phyloP scores from a whole-genome alignment of 2,797 vertebrate species.

The Vespertilio murinus region DNA sequence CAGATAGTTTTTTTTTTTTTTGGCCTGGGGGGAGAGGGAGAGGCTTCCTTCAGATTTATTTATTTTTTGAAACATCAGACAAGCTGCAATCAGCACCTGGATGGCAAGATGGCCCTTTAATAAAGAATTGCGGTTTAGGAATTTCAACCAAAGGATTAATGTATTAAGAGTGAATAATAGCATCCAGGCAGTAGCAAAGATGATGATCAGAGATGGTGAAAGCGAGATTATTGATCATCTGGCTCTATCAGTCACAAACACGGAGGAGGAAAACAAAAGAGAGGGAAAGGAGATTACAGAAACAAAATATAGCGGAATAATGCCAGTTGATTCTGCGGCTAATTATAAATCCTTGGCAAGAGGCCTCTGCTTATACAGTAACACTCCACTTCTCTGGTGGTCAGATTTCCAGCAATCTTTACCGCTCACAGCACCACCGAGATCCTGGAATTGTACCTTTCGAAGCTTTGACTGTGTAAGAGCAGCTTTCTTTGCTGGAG shows the following conservation, averaged over 20 bases:
- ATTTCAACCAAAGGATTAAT: conserved; percentile 73
- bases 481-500: not conserved
- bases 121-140: conserved; percentile 73
- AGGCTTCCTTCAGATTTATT: conserved; percentile 65
- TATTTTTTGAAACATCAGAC: conserved; percentile 65
- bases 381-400: conserved; percentile 42
- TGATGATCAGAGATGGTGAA: conserved; percentile 72
- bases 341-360: conserved; percentile 72
- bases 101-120: conserved; percentile 72
- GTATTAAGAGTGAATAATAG: conserved; percentile 76
- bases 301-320: conserved; percentile 67
- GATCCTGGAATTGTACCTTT: not conserved
- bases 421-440: conserved; percentile 12
- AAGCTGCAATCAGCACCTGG: conserved; percentile 68
- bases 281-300: conserved; percentile 71
- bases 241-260: conserved; percentile 72
- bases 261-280: conserved; percentile 69
- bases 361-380: conserved; percentile 54
- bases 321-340: conserved; percentile 70
- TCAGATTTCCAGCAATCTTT: conserved; percentile 61
- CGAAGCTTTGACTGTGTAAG: not conserved
- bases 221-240: conserved; percentile 77
- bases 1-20: conserved; percentile 5
- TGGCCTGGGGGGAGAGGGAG: not conserved
- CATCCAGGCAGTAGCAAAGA: conserved; percentile 61